phyloP scores from a whole-genome alignment of 2,888 invertebrate genomes.

The Sepiola atlantica region DNA sequence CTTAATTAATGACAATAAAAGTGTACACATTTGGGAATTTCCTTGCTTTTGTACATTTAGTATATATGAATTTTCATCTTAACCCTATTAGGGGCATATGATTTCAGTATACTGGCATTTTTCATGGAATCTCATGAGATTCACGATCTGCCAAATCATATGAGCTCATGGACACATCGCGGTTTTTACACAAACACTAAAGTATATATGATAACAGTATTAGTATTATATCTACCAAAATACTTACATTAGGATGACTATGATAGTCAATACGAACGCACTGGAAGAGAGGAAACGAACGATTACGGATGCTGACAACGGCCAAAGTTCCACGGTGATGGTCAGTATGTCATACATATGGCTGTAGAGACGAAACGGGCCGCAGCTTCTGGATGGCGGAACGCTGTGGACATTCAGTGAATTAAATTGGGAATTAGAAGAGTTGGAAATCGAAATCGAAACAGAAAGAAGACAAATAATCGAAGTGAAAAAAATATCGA shows the following conservation, averaged over 20 bases:
- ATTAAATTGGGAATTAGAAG: not conserved
- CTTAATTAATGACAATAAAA: no score
- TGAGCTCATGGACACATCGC: no score
- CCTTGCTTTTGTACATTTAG: no score
- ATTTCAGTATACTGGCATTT: no score
- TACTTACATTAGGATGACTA: conserved; percentile 80
- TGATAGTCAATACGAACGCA: conserved; percentile 59
- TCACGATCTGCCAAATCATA: no score
- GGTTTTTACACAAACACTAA: no score
- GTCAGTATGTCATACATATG: conserved; percentile 58
- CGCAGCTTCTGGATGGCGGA: conserved; percentile 68
- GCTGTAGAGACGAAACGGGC: conserved; percentile 67
- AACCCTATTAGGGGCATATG: no score
- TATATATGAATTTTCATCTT: no score
- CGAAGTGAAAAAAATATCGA: not conserved
- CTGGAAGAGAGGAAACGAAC: conserved; percentile 61
- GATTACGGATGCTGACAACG: conserved; percentile 55
- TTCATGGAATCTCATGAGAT: no score
- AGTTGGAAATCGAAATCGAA: not conserved
- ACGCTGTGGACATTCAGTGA: conserved; percentile 49
- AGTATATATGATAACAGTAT: not conserved
- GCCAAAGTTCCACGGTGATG: conserved; percentile 56
- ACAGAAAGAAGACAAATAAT: not conserved
- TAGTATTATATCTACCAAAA: conserved; percentile 23
- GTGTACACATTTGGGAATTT: no score